Percentiles rank a stretch among this genome's conserved stretches.
Conservation (phyloP, 2,888 invertebrate species). For the Ramazzottius varieornatus region DNA sequence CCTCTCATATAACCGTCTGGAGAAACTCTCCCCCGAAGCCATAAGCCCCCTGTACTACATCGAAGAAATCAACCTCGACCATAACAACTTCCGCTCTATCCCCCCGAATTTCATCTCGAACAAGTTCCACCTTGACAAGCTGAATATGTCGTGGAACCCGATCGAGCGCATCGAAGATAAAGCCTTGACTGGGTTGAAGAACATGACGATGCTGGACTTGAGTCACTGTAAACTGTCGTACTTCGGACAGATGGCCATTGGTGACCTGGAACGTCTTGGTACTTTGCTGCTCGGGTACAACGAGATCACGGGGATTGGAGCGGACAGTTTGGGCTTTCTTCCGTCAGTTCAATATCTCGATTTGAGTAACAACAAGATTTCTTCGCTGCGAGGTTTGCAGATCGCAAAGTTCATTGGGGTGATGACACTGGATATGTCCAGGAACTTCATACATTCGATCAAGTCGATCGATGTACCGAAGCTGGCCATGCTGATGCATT, state of each 20-base stretch:
- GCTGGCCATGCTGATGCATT: neutral
- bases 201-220: neutral
- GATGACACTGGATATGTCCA: neutral
- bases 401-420: neutral
- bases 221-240: neutral
- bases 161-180: neutral
- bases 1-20: neutral
- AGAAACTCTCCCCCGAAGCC: neutral
- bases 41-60: neutral
- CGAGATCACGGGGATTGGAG: neutral
- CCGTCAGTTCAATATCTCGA: neutral
- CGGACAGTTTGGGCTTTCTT: neutral
- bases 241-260: neutral
- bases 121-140: neutral
- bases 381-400: neutral
- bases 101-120: neutral
- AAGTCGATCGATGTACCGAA: neutral
- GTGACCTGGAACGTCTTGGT: neutral
- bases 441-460: neutral
- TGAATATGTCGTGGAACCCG: constrained; percentile 1
- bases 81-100: neutral
- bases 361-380: neutral
- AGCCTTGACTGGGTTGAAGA: neutral
- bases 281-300: neutral
- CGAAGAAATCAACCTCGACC: neutral